Conservation (phyloP, 2,113 vertebrate species). For the Passer montanus region DNA sequence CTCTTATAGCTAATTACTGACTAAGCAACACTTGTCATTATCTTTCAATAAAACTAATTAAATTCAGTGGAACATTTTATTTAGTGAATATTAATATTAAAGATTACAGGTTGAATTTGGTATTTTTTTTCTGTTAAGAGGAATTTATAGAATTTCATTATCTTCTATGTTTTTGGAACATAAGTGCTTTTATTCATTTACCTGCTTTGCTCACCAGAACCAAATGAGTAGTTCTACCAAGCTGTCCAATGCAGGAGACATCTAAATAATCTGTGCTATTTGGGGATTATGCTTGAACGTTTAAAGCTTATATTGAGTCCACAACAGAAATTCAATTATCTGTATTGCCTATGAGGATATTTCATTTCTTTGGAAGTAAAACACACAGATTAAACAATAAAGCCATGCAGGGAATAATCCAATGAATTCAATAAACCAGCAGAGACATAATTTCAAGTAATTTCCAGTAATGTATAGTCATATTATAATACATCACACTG, state of each 20-base stretch:
- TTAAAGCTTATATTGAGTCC: background rate
- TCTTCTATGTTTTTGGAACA: background rate
- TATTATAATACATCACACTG: background rate
- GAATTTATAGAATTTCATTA: background rate
- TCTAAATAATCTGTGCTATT: background rate
- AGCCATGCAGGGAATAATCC: background rate
- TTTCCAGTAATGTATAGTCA: background rate
- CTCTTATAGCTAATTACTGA: background rate
- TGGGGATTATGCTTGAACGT: background rate
- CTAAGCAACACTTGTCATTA: background rate
- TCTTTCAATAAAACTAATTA: background rate
- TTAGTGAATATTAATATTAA: background rate
- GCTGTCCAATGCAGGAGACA: background rate
- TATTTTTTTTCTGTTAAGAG: background rate
- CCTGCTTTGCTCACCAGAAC: background rate
- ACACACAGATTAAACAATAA: background rate
- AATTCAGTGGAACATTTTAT: background rate
- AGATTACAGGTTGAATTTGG: accelerated
- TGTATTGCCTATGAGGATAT: background rate
- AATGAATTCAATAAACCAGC: background rate
- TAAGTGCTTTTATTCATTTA: background rate
- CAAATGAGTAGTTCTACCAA: background rate
- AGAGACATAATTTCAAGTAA: background rate
- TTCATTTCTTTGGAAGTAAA: background rate
- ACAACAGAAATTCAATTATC: slow-evolving; percentile 36